phyloP scores from a whole-genome alignment of 2,888 invertebrate species.

The Congeria kusceri region DNA sequence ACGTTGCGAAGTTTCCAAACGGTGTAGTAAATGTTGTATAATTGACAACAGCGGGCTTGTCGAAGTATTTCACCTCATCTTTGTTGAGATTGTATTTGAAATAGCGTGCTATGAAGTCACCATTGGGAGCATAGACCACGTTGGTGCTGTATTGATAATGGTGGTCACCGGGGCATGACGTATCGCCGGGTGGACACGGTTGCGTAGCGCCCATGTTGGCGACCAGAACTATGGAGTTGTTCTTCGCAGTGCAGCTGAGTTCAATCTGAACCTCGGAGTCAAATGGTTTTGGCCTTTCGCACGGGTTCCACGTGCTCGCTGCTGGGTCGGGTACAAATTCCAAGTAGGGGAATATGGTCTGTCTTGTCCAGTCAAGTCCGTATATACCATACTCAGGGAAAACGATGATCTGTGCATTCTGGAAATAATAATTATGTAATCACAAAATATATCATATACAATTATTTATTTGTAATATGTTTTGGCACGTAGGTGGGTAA shows the following conservation, averaged over 20 bases:
- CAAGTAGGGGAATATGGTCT: conserved; percentile 51
- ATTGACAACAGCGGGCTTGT: conserved; percentile 76
- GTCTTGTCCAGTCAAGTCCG: conserved; percentile 57
- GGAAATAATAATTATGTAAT: conserved; percentile 47
- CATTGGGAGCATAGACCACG: conserved; percentile 50
- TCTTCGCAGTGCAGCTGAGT: conserved; percentile 59
- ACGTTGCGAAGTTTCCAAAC: conserved; percentile 87
- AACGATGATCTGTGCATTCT: conserved; percentile 91
- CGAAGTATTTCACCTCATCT: conserved; percentile 84
- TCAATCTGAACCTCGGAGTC: conserved; percentile 36
- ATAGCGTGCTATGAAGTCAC: conserved; percentile 86
- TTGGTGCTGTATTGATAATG: conserved; percentile 49
- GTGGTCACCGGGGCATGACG: conserved; percentile 40
- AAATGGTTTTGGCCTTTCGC: conserved; percentile 15
- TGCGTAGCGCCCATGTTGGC: conserved; percentile 55
- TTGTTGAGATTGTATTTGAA: conserved; percentile 86
- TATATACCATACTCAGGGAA: conserved; percentile 90
- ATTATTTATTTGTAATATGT: background rate
- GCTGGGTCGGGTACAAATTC: conserved; percentile 55
- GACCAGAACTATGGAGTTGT: conserved; percentile 51
- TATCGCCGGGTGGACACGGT: conserved; percentile 31
- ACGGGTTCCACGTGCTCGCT: conserved; percentile 67
- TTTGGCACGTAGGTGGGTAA: too few species aligned
- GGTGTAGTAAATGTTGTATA: conserved; percentile 70
- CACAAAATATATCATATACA: background rate